Conservation (phyloP, 2,888 invertebrate genomes). For the Acleris laterana region DNA sequence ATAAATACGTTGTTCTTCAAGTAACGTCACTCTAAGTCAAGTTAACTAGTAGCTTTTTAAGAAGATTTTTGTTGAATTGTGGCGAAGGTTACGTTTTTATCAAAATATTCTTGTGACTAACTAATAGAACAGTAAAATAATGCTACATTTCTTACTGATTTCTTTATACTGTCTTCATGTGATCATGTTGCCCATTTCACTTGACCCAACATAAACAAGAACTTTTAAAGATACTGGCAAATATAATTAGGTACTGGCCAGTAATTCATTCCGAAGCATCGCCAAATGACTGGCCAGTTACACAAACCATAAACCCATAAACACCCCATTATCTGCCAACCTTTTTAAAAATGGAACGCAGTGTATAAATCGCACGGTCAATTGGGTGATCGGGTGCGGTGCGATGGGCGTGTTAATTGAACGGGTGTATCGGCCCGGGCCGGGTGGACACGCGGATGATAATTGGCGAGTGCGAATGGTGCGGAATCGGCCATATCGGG, state of each 20-base stretch:
- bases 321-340: not conserved
- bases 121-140: no score
- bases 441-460: slow-evolving; percentile 77
- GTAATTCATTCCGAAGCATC: not conserved
- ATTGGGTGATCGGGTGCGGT: slow-evolving; percentile 60
- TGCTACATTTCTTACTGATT: no score
- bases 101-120: no score
- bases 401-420: slow-evolving; percentile 80
- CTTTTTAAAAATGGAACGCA: slow-evolving; percentile 33
- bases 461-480: slow-evolving; percentile 67
- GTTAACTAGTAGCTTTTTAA: no score
- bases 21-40: no score
- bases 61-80: no score
- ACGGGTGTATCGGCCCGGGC: slow-evolving; percentile 52
- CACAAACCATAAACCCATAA: not conserved
- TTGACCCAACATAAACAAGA: not conserved
- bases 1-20: no score
- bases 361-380: slow-evolving; percentile 73
- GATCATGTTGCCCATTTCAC: no score
- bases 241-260: not conserved
- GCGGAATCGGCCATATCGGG: slow-evolving; percentile 68
- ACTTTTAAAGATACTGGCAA: not conserved
- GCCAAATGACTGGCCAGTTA: slow-evolving; percentile 1
- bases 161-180: no score
- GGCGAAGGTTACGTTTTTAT: no score